Evolutionary conservation across 2,797 vertebrate species (phyloP).

Genomic region (Brachyrhaphis roseni): DNA sequence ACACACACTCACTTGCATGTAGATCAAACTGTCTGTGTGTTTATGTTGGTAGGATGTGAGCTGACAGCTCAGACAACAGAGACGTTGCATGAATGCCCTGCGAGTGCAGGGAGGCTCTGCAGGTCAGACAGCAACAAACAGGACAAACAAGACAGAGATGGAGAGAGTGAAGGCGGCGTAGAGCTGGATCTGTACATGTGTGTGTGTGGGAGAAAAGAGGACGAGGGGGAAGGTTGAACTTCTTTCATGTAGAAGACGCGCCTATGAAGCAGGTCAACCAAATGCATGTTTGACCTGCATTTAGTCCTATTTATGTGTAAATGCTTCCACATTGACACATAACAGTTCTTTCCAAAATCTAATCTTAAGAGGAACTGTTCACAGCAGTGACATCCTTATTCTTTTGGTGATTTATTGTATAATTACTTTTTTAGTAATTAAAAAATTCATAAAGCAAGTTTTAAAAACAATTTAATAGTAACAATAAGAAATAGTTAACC

Average conservation of each 20-base stretch:
- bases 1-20: conserved; percentile 23
- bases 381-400: not conserved
- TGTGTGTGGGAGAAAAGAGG: conserved; percentile 21
- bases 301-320: conserved; percentile 34
- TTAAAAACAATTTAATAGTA: not conserved
- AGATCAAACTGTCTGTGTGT: conserved; percentile 41
- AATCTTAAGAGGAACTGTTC: conserved; percentile 7
- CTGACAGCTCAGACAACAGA: conserved; percentile 75
- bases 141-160: conserved; percentile 72
- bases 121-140: conserved; percentile 73
- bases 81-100: conserved; percentile 58
- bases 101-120: conserved; percentile 53
- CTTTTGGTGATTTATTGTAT: not conserved
- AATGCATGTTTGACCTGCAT: conserved; percentile 23
- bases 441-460: not conserved
- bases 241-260: conserved; percentile 15
- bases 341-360: conserved; percentile 13
- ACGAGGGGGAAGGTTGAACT: conserved; percentile 32
- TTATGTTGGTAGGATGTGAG: conserved; percentile 37
- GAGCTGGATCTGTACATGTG: conserved; percentile 3
- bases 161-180: conserved; percentile 30
- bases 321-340: conserved; percentile 16
- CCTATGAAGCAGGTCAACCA: conserved; percentile 36
- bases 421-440: not conserved
- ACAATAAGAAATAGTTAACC: too few relatives aligned